phyloP scores from a whole-genome alignment of 2,113 vertebrate genomes.

The Gobio gobio region DNA sequence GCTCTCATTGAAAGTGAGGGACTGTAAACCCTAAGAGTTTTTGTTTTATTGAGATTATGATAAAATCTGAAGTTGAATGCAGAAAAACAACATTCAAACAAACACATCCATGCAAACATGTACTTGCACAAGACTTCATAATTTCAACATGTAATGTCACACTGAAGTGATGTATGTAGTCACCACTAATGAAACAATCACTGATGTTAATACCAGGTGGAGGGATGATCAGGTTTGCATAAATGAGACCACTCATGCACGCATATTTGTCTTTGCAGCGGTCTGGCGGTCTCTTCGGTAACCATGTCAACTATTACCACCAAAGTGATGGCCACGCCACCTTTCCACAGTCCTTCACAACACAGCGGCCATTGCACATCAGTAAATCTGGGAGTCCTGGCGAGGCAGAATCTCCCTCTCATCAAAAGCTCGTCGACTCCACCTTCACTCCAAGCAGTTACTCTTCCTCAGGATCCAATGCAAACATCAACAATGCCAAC shows the following conservation, averaged over 20 bases:
- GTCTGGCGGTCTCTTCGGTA: conserved; percentile 92
- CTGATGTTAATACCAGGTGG: conserved; percentile 15
- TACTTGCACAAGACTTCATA: too few species aligned
- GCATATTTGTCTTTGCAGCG: conserved; percentile 57
- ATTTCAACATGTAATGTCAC: too few species aligned
- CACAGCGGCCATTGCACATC: conserved; percentile 94
- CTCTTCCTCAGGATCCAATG: conserved; percentile 95
- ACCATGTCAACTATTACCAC: conserved; percentile 96
- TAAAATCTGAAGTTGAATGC: too few species aligned
- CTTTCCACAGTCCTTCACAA: conserved; percentile 96
- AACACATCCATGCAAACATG: too few species aligned
- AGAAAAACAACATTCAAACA: too few species aligned
- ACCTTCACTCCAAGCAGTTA: conserved; percentile 98
- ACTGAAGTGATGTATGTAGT: neutral
- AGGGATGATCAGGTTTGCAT: neutral
- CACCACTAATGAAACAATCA: neutral
- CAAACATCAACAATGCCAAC: conserved; percentile 99
- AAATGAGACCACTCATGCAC: neutral
- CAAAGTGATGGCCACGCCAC: conserved; percentile 86
- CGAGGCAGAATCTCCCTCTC: conserved; percentile 89
- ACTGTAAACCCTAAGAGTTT: neutral
- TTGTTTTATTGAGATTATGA: neutral
- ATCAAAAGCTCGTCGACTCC: conserved; percentile 95
- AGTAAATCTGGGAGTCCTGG: conserved; percentile 90
- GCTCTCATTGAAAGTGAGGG: neutral